Evolutionary conservation across 2,888 invertebrate genomes (phyloP).

Genomic region (Minunthozetes semirufus): DNA sequence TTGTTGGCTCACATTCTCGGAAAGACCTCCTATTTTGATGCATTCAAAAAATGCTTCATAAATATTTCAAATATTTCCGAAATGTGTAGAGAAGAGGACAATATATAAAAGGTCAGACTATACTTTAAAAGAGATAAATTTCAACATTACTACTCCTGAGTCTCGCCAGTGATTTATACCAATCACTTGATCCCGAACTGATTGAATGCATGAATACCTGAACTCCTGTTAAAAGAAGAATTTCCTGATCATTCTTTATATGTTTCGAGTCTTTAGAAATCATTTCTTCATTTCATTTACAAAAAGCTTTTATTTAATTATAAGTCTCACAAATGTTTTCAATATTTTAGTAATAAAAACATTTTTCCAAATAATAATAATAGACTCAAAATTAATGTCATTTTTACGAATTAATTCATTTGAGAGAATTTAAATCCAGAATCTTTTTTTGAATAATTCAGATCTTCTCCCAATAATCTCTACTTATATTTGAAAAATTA

Average conservation of each 20-base stretch:
- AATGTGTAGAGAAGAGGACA: background rate
- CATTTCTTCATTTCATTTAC: background rate
- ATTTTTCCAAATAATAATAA: no score
- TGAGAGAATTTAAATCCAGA: no score
- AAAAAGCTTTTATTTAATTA: background rate
- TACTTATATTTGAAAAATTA: no score
- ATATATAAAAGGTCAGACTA: background rate
- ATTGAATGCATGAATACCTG: background rate
- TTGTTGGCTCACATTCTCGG: no score
- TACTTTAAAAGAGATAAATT: background rate
- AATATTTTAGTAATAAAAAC: no score
- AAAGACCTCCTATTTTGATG: no score
- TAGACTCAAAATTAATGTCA: no score
- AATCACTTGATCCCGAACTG: constrained; percentile 6
- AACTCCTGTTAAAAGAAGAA: background rate
- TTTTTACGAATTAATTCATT: no score
- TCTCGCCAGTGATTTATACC: background rate
- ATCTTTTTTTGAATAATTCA: no score
- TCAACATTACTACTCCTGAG: background rate
- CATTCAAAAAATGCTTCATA: no score
- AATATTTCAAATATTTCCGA: no score
- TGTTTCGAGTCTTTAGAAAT: background rate
- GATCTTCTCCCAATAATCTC: no score
- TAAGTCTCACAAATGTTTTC: background rate
- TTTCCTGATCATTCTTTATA: background rate